phyloP scores from a whole-genome alignment of 1,140 invertebrate species.

The Daktulosphaira vitifoliae region DNA sequence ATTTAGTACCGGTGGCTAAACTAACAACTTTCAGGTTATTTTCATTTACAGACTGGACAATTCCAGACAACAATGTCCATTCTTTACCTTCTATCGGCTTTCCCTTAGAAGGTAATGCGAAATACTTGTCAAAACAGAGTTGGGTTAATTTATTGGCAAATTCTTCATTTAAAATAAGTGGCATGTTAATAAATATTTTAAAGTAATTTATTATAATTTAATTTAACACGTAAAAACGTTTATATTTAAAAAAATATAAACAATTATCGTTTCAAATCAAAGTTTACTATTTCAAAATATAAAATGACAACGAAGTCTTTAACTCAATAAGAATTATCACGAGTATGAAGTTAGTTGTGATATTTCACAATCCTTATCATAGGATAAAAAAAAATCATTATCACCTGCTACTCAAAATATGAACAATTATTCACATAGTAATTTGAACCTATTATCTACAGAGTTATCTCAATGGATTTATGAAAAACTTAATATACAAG shows the following conservation, averaged over 20 bases:
- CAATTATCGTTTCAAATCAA: too few relatives aligned
- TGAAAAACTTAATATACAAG: background rate
- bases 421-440: background rate
- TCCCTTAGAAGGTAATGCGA: slow-evolving; percentile 62
- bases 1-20: slow-evolving; percentile 82
- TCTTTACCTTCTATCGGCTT: slow-evolving; percentile 60
- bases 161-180: background rate
- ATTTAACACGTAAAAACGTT: too few relatives aligned
- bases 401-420: slow-evolving; percentile 3
- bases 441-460: background rate
- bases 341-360: too few relatives aligned
- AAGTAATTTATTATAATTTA: too few relatives aligned
- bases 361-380: too few relatives aligned
- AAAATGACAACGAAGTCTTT: too few relatives aligned
- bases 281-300: too few relatives aligned
- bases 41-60: slow-evolving; percentile 51
- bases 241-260: too few relatives aligned
- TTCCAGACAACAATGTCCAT: slow-evolving; percentile 73
- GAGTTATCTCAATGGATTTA: slow-evolving; percentile 9
- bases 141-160: slow-evolving; percentile 45
- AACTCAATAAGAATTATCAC: too few relatives aligned
- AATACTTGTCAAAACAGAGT: slow-evolving; percentile 53
- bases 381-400: too few relatives aligned
- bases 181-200: background rate
- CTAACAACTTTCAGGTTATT: slow-evolving; percentile 56